Conservation (phyloP, 2,888 invertebrate genomes). For the Catocala sponsa region DNA sequence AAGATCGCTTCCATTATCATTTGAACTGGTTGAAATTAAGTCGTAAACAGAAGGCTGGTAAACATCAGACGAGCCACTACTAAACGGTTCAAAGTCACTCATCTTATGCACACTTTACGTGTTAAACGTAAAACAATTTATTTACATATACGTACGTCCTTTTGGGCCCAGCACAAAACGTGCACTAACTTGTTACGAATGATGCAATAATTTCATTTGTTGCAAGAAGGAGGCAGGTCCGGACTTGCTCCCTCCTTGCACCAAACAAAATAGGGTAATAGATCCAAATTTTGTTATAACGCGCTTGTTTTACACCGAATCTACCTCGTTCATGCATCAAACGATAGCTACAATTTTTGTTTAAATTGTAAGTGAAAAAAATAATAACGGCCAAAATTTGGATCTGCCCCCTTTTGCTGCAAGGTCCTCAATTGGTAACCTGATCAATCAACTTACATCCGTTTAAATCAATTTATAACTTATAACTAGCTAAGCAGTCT, state of each 20-base stretch:
- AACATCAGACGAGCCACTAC: conserved; percentile 13
- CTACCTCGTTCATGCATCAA: conserved; percentile 3
- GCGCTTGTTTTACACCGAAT: conserved; percentile 10
- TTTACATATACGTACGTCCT: conserved; percentile 4
- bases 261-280: conserved; percentile 15
- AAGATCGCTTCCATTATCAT: conserved; percentile 10
- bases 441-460: too few species aligned
- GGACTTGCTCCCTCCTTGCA: conserved; percentile 20
- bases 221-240: conserved; percentile 26
- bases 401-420: conserved; percentile 11
- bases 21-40: conserved; percentile 10
- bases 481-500: too few species aligned
- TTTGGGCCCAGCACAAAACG: conserved; percentile 12
- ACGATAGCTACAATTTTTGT: too few species aligned
- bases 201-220: conserved; percentile 16
- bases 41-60: conserved; percentile 11
- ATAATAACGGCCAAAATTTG: conserved; percentile 1
- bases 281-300: conserved; percentile 18
- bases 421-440: conserved; percentile 4
- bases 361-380: too few species aligned
- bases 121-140: conserved; percentile 5
- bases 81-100: conserved; percentile 17
- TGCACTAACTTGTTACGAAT: conserved; percentile 20
- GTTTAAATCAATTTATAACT: too few species aligned
- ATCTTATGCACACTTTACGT: conserved; percentile 6